Conservation (phyloP, 2,113 vertebrate species). For the Aix galericulata region DNA sequence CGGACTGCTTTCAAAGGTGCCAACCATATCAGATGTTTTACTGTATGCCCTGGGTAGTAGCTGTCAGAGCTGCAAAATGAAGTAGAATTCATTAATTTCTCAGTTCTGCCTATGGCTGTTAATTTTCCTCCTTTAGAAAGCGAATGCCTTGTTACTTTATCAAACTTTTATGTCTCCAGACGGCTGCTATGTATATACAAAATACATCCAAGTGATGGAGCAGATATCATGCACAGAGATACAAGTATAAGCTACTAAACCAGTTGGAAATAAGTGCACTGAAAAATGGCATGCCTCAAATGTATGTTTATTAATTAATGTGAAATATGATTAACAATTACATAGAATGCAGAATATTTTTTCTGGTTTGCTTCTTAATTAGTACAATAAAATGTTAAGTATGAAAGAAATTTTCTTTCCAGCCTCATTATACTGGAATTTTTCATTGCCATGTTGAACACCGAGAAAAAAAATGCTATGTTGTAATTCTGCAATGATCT, state of each 20-base stretch:
- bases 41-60: background rate
- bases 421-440: slow-evolving; percentile 33
- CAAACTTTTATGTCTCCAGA: background rate
- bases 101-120: background rate
- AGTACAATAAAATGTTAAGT: slow-evolving; percentile 42
- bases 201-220: background rate
- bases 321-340: background rate
- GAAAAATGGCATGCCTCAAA: background rate
- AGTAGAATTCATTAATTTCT: background rate
- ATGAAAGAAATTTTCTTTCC: background rate
- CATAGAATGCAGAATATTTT: background rate
- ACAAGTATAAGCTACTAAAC: background rate
- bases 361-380: slow-evolving; percentile 28
- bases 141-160: background rate
- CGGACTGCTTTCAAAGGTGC: background rate
- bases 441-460: slow-evolving; percentile 11
- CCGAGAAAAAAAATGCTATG: background rate
- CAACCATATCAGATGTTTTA: background rate
- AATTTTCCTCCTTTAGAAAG: background rate
- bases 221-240: background rate
- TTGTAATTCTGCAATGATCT: slow-evolving; percentile 48
- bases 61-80: slow-evolving; percentile 1
- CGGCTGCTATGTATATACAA: background rate
- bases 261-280: background rate
- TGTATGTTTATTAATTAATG: slow-evolving; percentile 2